phyloP scores from a whole-genome alignment of 2,797 vertebrate genomes.

The Sebastes nivosus region DNA sequence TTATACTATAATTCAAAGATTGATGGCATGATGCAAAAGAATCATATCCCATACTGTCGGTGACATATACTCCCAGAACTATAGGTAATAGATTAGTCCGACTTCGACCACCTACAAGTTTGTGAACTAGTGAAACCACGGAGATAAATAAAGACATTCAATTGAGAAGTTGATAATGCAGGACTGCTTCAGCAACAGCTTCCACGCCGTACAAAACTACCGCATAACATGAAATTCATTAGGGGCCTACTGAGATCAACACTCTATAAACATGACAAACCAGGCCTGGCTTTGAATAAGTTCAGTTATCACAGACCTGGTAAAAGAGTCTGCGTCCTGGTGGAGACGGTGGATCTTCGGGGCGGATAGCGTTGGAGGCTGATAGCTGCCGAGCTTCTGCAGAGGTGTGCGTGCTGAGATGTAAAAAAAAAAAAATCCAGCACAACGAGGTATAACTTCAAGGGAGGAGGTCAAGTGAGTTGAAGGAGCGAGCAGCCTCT shows the following conservation, averaged over 20 bases:
- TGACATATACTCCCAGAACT: not conserved
- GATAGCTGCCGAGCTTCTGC: conserved; percentile 12
- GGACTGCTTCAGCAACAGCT: too few relatives aligned
- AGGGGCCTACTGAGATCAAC: not conserved
- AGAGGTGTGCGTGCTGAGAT: conserved; percentile 27
- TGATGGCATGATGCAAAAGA: not conserved
- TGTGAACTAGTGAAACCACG: too few relatives aligned
- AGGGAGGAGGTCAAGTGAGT: conserved; percentile 54
- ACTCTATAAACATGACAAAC: conserved; percentile 7
- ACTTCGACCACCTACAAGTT: too few relatives aligned
- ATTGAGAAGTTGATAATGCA: too few relatives aligned
- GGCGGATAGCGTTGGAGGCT: not conserved
- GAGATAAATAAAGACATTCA: too few relatives aligned
- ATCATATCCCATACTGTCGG: not conserved
- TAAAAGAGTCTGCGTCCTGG: not conserved
- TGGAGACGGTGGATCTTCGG: not conserved
- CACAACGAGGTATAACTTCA: conserved; percentile 22
- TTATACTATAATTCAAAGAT: too few relatives aligned
- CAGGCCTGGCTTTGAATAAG: not conserved
- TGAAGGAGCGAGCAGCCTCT: conserved; percentile 13
- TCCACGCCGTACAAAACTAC: too few relatives aligned
- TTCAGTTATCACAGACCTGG: not conserved
- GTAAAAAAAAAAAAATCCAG: not conserved
- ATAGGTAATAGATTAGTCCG: too few relatives aligned
- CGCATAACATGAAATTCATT: not conserved